Evolutionary conservation across 2,113 vertebrate genomes (phyloP).

Genomic region (Grammomys dolichurus): DNA sequence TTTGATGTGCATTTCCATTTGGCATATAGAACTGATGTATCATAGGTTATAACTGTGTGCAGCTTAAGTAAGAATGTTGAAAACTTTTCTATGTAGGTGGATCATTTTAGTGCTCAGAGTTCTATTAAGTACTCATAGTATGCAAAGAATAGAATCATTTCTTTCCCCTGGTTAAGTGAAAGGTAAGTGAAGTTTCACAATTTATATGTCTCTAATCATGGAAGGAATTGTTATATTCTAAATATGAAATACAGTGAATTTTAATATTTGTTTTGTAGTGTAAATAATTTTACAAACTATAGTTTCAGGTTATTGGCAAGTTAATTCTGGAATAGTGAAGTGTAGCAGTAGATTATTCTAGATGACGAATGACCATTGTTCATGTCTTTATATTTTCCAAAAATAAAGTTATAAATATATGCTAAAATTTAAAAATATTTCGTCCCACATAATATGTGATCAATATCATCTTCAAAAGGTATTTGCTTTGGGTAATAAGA

Average conservation of each 20-base stretch:
- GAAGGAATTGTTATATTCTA: slow-evolving; percentile 33
- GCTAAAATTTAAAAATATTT: slow-evolving; percentile 66
- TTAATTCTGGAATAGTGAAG: slow-evolving; percentile 50
- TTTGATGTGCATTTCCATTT: slow-evolving; percentile 46
- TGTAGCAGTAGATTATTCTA: slow-evolving; percentile 60
- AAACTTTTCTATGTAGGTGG: neutral
- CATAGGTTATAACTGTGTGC: neutral
- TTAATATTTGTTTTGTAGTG: slow-evolving; percentile 54
- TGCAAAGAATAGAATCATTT: slow-evolving; percentile 37
- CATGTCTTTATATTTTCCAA: slow-evolving; percentile 55
- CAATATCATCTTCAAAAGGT: slow-evolving; percentile 63
- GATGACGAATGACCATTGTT: slow-evolving; percentile 52
- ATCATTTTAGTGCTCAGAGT: slow-evolving; percentile 15
- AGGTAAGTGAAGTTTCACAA: slow-evolving; percentile 17
- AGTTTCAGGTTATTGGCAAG: slow-evolving; percentile 40
- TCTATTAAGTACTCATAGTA: slow-evolving; percentile 43
- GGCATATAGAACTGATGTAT: neutral
- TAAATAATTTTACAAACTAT: slow-evolving; percentile 58
- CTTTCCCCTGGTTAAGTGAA: slow-evolving; percentile 47
- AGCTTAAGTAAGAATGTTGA: neutral
- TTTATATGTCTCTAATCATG: slow-evolving; percentile 25
- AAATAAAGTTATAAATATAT: slow-evolving; percentile 69
- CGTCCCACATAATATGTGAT: slow-evolving; percentile 67
- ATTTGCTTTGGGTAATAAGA: slow-evolving; percentile 61
- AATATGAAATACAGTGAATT: slow-evolving; percentile 61